Base-by-base conservation (phyloP, 2,888 invertebrate genomes). In the Arrhopalites spinosus region DNA sequence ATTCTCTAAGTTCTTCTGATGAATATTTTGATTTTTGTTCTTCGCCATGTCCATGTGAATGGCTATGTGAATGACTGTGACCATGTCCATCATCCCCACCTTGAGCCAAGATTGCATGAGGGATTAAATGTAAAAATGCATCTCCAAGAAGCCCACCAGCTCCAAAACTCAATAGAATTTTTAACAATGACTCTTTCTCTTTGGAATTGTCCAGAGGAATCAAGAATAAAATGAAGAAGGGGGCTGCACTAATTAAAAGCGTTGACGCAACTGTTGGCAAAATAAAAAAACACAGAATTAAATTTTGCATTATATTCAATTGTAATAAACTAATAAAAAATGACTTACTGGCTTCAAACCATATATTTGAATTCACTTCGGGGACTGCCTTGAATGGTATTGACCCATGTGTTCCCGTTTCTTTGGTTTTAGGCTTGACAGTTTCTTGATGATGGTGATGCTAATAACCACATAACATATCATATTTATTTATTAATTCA, bases 71-170 rank as follows among this genome's bases (percentile, higher is more conserved):
- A 76, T 73, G 81, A 88, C 87, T 0, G 84, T 82, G 74, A 85
- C 85, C 15, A 83, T 80, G 68, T 88, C 87, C 15, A 75, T 70
- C 73, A 15, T 25, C 77, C 5, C 79, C 82, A 8, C 78, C 81
- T 71, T 82, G 79, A 0, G 90, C 89, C 81, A 88, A 88, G 36
- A 92, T 89, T 66, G 99, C 97, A 86, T 99, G 99, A 0, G 99
- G 99, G 84, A 99, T 99, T 79, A 99, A 88, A 87, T 99, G 99
- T 7, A 99, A 89, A 86, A 99, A 99, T 0, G 99, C 98, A 88
- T 99, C 99, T 8, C 99, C 99, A 0, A 99, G 88, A 17, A 99
- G 88, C 64, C 99, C 96, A 61, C 97, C 96, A 0, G 96, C 95
- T 0, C 96, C 97, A 86, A 97, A 97, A 20, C 95, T 94, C 64